Evolutionary conservation across 1,140 invertebrate species (phyloP), one percentile per base, ranked within the genome.

Genomic region (Apis dorsata): DNA sequence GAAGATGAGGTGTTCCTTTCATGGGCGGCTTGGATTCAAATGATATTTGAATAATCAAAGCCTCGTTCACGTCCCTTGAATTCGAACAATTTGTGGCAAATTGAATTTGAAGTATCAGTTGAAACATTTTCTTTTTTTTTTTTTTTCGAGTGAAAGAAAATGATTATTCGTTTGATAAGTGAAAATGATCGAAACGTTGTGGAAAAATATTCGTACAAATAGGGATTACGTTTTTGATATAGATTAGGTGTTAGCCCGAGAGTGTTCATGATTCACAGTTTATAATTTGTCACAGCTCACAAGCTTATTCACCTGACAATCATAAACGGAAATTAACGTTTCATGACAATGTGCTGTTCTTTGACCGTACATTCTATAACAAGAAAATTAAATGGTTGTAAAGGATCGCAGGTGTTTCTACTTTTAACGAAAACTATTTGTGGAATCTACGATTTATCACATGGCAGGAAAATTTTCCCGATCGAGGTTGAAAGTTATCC

Each of bases 341-440:
- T 17, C n/a, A 15, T 19, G 12, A 66, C 65, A 66, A 51, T 28
- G 49, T 51, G 24, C 51, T 53, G 70, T 72, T 12, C 49, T 51
- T 72, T 72, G 70, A 55, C n/a, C 70, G 28, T 13, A 2, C 24
- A 3, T 34, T 49, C 21, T 53, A 51, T 24, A 15, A 53, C 44
- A 49, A 70, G 69, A 51, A 70, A 11, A 53, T 72, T 12, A 72
- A 72, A 72, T 19, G 49, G 9, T 71, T 12, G 19, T 44, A 12
- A 49, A 49, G 13, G 34, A 68, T 49, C 66, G 44, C 66, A 68
- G 66, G 66, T 68, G 66, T 68, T 68, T 13, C 66, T 49, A 49
- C 66, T 8, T n/a, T 68, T 68, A 21, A 44, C 34, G 66, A 17
- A 12, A 49, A 13, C 1, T 49, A 68, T 49, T 68, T 49, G 19